A percentile compares a stretch with the other conserved stretches of the same genome.
phyloP scores from a whole-genome alignment of 2,797 vertebrate genomes.

The Squalus acanthias region DNA sequence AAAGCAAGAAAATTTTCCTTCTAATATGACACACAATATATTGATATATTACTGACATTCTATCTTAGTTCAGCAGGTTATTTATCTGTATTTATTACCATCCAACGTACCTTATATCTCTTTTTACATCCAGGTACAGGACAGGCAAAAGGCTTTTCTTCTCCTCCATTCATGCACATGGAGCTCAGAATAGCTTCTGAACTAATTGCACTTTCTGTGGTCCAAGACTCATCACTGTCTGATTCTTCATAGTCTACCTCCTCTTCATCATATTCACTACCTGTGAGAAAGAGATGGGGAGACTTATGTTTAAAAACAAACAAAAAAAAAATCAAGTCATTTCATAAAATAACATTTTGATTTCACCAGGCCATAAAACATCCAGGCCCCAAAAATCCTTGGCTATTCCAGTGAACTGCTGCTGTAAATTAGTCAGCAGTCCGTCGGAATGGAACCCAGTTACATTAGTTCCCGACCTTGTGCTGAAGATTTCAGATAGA shows the following conservation, averaged over 20 bases:
- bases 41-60: neutral
- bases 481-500: neutral
- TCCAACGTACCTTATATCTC: constrained; percentile 81
- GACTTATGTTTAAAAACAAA: neutral
- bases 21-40: neutral
- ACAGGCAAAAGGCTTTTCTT: constrained; percentile 97
- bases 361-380: neutral
- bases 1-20: neutral
- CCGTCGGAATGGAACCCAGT: neutral
- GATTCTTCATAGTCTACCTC: constrained; percentile 96
- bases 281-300: constrained; percentile 52
- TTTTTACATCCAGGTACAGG: constrained; percentile 98
- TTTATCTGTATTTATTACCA: constrained; percentile 32
- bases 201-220: constrained; percentile 97
- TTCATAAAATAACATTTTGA: neutral
- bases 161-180: constrained; percentile 98
- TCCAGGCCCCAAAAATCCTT: neutral
- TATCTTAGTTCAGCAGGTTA: neutral
- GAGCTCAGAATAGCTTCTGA: constrained; percentile 97
- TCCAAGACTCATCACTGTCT: constrained; percentile 98
- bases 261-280: constrained; percentile 96
- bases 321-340: neutral
- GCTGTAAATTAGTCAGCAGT: neutral
- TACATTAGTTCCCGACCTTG: neutral
- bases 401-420: neutral